Conservation (phyloP, 1,140 invertebrate genomes). For the Zaprionus africanus region DNA sequence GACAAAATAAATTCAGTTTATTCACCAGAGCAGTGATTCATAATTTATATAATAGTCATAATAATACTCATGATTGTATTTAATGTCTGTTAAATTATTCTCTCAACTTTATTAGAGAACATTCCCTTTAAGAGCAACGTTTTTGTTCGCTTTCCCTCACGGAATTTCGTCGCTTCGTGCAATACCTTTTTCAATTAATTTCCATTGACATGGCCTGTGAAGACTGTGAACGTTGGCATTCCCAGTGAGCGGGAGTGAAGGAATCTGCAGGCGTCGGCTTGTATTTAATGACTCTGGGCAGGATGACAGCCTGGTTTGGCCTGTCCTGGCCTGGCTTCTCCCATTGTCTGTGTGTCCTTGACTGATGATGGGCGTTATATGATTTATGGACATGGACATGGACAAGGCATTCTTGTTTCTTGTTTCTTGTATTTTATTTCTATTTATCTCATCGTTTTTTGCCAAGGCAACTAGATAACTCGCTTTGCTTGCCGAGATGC, state of each 20-base stretch:
- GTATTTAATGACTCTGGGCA: slow-evolving; percentile 45
- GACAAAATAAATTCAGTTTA: slow-evolving; percentile 19
- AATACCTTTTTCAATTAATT: slow-evolving; percentile 59
- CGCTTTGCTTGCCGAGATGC: not conserved
- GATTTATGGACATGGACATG: slow-evolving; percentile 58
- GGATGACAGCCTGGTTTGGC: slow-evolving; percentile 40
- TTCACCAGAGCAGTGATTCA: not conserved
- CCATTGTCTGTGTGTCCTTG: slow-evolving; percentile 50
- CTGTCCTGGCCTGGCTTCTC: slow-evolving; percentile 3
- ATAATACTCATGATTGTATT: not conserved
- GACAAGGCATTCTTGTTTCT: slow-evolving; percentile 33
- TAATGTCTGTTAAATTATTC: not conserved
- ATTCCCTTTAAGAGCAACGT: not conserved
- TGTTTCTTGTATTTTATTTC: slow-evolving; percentile 22
- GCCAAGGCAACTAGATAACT: slow-evolving; percentile 13
- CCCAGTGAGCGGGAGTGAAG: slow-evolving; percentile 5
- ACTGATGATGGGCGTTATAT: slow-evolving; percentile 69
- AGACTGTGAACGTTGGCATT: slow-evolving; percentile 51
- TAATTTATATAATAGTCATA: not conserved
- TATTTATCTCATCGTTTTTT: slow-evolving; percentile 14
- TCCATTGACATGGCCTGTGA: slow-evolving; percentile 32
- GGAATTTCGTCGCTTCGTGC: not conserved
- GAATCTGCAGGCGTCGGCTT: slow-evolving; percentile 26
- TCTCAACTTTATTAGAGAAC: not conserved
- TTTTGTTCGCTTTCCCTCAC: slow-evolving; percentile 8